Conservation (phyloP, 2,888 invertebrate species). For the Syrista parreyssii region DNA sequence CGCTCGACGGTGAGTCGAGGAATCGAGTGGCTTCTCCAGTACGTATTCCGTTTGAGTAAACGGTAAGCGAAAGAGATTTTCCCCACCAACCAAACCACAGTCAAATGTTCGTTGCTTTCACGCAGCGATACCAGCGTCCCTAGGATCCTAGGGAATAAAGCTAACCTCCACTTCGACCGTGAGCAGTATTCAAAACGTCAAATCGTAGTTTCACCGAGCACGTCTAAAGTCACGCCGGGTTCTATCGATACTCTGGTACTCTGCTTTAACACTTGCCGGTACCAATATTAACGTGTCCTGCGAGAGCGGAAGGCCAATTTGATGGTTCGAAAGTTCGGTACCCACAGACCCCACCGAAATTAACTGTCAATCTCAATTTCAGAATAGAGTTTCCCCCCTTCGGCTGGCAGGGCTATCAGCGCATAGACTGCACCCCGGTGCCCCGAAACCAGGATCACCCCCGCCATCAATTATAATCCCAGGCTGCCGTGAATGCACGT, state of each 20-base stretch:
- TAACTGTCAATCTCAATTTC: constrained; percentile 66
- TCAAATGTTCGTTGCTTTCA: not conserved
- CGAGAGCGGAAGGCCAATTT: constrained; percentile 59
- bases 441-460: constrained; percentile 12
- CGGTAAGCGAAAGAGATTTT: not conserved
- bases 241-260: not conserved
- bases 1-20: no score
- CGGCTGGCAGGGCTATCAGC: constrained; percentile 14
- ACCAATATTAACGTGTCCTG: not conserved
- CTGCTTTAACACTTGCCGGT: not conserved
- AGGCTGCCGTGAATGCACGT: constrained; percentile 14
- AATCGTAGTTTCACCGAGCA: not conserved
- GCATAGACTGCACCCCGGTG: constrained; percentile 8
- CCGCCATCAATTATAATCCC: constrained; percentile 40
- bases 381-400: constrained; percentile 31
- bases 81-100: not conserved
- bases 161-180: no score
- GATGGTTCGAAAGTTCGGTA: constrained; percentile 35
- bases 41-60: not conserved
- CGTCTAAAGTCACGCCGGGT: not conserved
- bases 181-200: not conserved
- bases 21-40: not conserved
- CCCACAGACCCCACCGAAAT: constrained; percentile 50
- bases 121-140: not conserved
- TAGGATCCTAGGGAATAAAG: not conserved